These are phyloP conservation scores for Enteromius argenteus DNA, from an alignment of 2,797 vertebrate species.

Conservation along the genomic window DNA sequence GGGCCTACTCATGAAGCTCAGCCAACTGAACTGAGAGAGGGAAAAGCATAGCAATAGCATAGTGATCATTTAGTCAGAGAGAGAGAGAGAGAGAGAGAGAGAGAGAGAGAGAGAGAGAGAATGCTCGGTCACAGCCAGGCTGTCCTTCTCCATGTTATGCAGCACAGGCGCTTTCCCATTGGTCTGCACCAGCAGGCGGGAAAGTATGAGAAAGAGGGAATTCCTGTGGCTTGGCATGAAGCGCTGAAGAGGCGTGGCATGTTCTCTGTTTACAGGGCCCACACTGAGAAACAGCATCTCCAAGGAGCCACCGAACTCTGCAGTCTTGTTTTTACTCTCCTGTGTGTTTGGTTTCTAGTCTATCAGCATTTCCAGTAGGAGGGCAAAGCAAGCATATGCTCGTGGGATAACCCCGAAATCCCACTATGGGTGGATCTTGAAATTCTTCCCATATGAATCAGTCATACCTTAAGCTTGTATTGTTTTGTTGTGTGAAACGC, in stretches of 20 bases:
- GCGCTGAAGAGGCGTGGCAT: constrained; percentile 75
- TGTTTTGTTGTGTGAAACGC: constrained; percentile 4
- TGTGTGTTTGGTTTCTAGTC: constrained; percentile 55
- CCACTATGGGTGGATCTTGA: constrained; percentile 34
- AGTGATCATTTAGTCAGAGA: constrained; percentile 10
- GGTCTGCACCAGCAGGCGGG: constrained; percentile 75
- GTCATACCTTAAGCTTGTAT: constrained; percentile 29
- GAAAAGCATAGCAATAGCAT: constrained; percentile 13
- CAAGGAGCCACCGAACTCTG: constrained; percentile 61
- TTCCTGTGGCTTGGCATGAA: constrained; percentile 82
- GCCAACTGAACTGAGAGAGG: neutral
- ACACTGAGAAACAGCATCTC: constrained; percentile 76
- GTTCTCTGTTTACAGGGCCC: constrained; percentile 74
- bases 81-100: neutral
- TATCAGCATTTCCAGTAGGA: constrained; percentile 59
- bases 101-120: constrained; percentile 23
- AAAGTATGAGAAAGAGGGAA: constrained; percentile 69
- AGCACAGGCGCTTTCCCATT: constrained; percentile 58
- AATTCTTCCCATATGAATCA: constrained; percentile 47
- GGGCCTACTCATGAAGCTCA: neutral
- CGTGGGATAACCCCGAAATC: constrained; percentile 29
- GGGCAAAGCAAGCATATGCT: constrained; percentile 32
- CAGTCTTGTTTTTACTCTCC: constrained; percentile 67
- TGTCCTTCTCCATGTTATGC: constrained; percentile 28
- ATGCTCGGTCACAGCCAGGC: neutral